Evolutionary conservation across 2,113 vertebrate species (phyloP), one percentile per base, ranked within the genome.

Genomic region (Scomber scombrus): DNA sequence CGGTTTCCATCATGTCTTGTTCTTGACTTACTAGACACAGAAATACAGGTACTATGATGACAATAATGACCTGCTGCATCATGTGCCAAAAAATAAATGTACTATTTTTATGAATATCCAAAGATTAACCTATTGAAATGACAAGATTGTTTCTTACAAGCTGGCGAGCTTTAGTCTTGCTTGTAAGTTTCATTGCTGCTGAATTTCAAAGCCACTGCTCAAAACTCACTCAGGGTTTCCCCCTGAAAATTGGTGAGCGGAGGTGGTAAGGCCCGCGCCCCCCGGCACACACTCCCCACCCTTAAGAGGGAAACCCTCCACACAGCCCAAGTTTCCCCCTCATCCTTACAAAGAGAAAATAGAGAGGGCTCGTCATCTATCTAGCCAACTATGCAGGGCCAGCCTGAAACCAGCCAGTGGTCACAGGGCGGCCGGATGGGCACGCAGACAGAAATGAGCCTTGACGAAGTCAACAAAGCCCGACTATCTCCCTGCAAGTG

Each of bases 401-500:
- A 56, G 67, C 66, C 66, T 70, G 70, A 56, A 64, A 76, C 71
- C 73, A 77, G 67, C 45, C 60, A 69, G 21, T 46, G 75, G 72
- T 82, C 78, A 77, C 49, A 81, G 62, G 80, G 77, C 19, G 13
- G 57, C 65, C 57, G 47, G 87, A 85, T 70, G 80, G 46, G 58
- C 26, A 26, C 46, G 26, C 67, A 86, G 78, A 88, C 79, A 73
- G 73, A 90, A 83, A 86, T 58, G 46, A 75, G 75, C 75, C 75
- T 70, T 76, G 52, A 88, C 3, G 60, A 79, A 71, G 70, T 88
- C 78, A 81, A 92, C 90, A 92, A 88, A 92, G 81, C 65, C 66
- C 57, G 50, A 85, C 85, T 90, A 87, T 91, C 16, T 82, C 19
- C 54, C 58, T 6, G 47, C 78, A 74, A 85, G 40, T 85, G 61